Conservation (phyloP, 2,888 invertebrate species). For the Podotricha telesiphe region DNA sequence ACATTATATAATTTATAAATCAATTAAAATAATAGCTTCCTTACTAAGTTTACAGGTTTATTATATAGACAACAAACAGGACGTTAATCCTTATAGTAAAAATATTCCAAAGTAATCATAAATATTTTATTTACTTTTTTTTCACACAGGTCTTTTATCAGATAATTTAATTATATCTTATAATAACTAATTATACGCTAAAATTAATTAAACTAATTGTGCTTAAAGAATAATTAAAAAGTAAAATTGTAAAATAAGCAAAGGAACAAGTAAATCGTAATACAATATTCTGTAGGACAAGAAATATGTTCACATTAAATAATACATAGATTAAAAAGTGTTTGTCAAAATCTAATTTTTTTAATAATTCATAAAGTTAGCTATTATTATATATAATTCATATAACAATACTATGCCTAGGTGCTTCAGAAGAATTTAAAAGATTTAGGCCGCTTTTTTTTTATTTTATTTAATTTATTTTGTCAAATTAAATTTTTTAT, state of each 20-base stretch:
- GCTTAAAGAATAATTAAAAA: slow-evolving; percentile 8
- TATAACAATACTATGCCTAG: neutral
- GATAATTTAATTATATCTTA: slow-evolving; percentile 23
- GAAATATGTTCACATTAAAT: neutral
- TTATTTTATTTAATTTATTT: neutral
- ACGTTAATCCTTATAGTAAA: neutral
- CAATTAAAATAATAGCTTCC: no score
- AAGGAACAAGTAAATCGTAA: neutral
- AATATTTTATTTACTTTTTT: slow-evolving; percentile 2
- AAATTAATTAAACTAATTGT: slow-evolving; percentile 20
- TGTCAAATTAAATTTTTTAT: neutral
- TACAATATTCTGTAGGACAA: neutral
- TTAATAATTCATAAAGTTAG: neutral
- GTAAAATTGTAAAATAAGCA: slow-evolving; percentile 3
- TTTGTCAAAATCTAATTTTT: neutral
- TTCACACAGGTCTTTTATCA: slow-evolving; percentile 38
- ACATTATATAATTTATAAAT: no score
- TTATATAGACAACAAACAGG: no score
- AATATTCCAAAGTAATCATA: slow-evolving; percentile 8
- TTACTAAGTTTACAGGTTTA: no score
- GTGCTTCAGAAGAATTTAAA: neutral
- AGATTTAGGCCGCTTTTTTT: slow-evolving; percentile 3
- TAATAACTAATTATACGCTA: neutral
- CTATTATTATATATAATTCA: no score
- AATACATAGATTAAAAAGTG: neutral